Evolutionary conservation across 2,888 invertebrate species (phyloP).

Genomic region (Diogma glabrata): DNA sequence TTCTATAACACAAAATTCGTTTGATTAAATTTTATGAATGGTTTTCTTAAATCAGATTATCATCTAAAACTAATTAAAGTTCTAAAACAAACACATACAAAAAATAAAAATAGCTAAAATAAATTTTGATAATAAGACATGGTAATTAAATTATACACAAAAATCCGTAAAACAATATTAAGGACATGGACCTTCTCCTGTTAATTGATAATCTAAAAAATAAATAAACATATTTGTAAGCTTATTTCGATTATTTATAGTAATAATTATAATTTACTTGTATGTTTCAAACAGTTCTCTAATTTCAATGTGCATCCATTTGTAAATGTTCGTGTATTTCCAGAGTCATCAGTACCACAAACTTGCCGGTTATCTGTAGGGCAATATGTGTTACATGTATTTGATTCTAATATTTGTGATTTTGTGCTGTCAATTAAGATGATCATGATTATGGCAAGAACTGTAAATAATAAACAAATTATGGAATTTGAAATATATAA

Average conservation of each 20-base stretch:
- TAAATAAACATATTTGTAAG: conserved; percentile 7
- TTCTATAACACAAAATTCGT: neutral
- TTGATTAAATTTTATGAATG: no score
- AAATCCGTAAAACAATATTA: conserved; percentile 16
- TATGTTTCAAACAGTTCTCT: conserved; percentile 32
- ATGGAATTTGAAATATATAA: no score
- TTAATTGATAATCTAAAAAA: conserved; percentile 32
- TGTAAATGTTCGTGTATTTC: conserved; percentile 32
- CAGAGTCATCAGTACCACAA: conserved; percentile 34
- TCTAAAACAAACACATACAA: no score
- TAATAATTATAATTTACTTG: conserved; percentile 23
- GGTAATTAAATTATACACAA: no score
- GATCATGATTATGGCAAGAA: neutral
- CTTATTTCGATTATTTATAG: neutral
- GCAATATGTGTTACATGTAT: conserved; percentile 23
- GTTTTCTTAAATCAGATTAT: no score
- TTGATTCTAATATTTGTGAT: conserved; percentile 2
- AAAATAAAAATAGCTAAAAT: no score
- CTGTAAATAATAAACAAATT: conserved; percentile 4
- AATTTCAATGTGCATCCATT: conserved; percentile 34
- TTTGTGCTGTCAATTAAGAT: neutral
- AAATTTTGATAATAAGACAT: no score
- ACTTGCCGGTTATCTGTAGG: conserved; percentile 19
- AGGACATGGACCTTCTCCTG: conserved; percentile 34
- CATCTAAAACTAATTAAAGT: no score